Evolutionary conservation across 2,113 vertebrate genomes (phyloP), one percentile per base, ranked within the genome.

Genomic region (Cyprinodon variegatus): DNA sequence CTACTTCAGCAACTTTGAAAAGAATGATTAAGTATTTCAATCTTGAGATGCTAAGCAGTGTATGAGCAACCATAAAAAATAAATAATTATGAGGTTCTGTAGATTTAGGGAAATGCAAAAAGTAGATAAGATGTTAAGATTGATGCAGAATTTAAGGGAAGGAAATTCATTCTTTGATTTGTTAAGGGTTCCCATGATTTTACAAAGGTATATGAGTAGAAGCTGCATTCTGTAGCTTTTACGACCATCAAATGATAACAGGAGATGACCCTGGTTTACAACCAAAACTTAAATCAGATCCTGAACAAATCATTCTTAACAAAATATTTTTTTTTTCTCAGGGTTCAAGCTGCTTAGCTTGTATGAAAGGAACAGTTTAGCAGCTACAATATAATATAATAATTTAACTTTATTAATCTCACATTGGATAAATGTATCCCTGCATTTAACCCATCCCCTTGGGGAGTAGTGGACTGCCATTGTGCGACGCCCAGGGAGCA

Each of bases 141-240:
- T 3, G 20, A 57, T 20, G 17, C 50, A 3, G 50, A 1, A 1
- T n/a, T 57, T n/a, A n/a, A 17, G 50, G 50, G 5, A 57, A 57
- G 20, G 43, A 29, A 53, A 3, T 46, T 39, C 36, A 62, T 15
- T 41, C 59, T 59, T 75, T 65, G 45, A 20, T 3, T 10, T 12
- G 45, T 70, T 41, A 41, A 50, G 29, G 59, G 59, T 71, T 76
- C 59, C 43, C 10, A 70, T 53, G 22, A 22, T 37, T 57, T 68
- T 17, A 65, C 46, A 43, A 46, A 63, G 3, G 61, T 64, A 3
- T 1, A 6, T 8, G 65, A 17, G 6, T 6, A 10, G 12, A 29
- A 66, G 38, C 3, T 59, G 38, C 14, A 11, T 65, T 70, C 65
- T 68, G 45, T 9, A n/a, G 50, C 50, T 57, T 8, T 53, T 1